Evolutionary conservation across 2,888 invertebrate species (phyloP).

Genomic region (Agrochola lota): DNA sequence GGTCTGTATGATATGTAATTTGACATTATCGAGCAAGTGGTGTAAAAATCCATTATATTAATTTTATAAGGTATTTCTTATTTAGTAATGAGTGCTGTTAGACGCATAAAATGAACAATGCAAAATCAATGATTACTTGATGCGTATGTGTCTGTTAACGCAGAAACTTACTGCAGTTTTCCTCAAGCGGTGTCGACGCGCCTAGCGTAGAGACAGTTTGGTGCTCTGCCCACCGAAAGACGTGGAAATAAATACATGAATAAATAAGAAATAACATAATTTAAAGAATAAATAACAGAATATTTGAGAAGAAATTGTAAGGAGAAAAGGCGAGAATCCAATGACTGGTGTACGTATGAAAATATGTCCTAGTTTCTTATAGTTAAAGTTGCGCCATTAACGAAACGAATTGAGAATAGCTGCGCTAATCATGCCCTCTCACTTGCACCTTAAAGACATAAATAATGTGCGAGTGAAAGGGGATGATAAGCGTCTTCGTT

Average conservation of each 20-base stretch:
- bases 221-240: conserved; percentile 62
- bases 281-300: conserved; percentile 34
- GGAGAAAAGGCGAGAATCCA: not conserved
- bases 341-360: not conserved
- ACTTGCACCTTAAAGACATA: not conserved
- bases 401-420: not conserved
- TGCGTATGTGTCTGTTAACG: conserved; percentile 11
- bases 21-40: not conserved
- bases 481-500: not conserved
- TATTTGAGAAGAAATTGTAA: not conserved
- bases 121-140: conserved; percentile 1
- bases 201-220: conserved; percentile 66
- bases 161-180: conserved; percentile 64
- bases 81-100: not conserved
- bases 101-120: not conserved
- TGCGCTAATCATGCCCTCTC: not conserved
- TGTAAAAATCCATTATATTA: not conserved
- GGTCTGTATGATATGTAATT: not conserved
- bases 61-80: not conserved
- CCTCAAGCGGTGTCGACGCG: conserved; percentile 65
- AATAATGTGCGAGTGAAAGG: not conserved
- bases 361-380: not conserved
- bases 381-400: not conserved
- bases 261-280: conserved; percentile 52
- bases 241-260: conserved; percentile 60